Evolutionary conservation across 2,113 vertebrate species (phyloP), one percentile per base, ranked within the genome.

Genomic region (Syngnathoides biaculeatus): DNA sequence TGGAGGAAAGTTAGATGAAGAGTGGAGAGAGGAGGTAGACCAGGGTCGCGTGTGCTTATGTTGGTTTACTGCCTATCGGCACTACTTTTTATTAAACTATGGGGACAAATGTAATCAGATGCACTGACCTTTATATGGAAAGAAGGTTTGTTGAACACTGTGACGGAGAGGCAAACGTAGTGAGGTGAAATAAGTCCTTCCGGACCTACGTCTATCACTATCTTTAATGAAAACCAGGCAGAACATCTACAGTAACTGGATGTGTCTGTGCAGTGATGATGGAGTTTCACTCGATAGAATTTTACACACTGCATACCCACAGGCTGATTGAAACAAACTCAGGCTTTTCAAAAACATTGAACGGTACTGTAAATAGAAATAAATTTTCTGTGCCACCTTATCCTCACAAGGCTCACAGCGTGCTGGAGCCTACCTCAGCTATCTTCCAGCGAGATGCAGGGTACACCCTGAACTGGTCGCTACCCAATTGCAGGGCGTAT

Each of bases 71-170:
- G 90, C 83, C 89, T 90, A 89, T 89, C 89, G 86, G 79, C 68
- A 27, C 65, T 72, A 84, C 78, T 86, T 85, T 92, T 92, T 91
- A 92, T 91, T 88, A 89, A 93, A 89, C 89, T 91, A 89, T 84
- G 69, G 90, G 89, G 91, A 91, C 83, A 79, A 88, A 90, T 88
- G 76, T 62, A 88, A 89, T 82, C 83, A 83, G 85, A 86, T 86
- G 74, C 87, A 80, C 70, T 77, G 85, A 84, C 82, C 90, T 88
- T 82, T 82, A 91, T 91, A 89, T 85, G 86, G 84, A 84, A 85
- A 89, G 80, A 70, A 87, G 87, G 81, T 74, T 26, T 39, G 71
- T 72, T 65, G 58, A 0, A 45, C 74, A 74, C 65, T 38, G 69
- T 67, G 76, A 24, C 80, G 75, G 79, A 80, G 77, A 80, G 74